phyloP scores from a whole-genome alignment of 2,888 invertebrate species.

The Caenorhabditis virilis region DNA sequence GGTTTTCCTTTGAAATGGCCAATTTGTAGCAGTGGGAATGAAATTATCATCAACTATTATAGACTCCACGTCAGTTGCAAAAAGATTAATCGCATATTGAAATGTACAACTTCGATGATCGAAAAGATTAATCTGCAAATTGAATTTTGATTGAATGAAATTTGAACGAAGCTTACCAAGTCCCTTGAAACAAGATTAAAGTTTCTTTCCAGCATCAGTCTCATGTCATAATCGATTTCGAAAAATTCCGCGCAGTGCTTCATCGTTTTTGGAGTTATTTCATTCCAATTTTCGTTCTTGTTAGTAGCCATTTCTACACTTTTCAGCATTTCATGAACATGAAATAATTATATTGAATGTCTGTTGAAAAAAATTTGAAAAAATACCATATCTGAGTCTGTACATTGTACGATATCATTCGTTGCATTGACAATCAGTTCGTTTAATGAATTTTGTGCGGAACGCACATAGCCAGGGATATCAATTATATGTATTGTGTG shows the following conservation, averaged over 20 bases:
- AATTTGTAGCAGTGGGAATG: slow-evolving; percentile 26
- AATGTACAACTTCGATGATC: slow-evolving; percentile 39
- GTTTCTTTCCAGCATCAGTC: slow-evolving; percentile 32
- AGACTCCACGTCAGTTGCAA: slow-evolving; percentile 31
- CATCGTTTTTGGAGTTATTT: slow-evolving; percentile 21
- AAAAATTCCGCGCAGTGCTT: slow-evolving; percentile 38
- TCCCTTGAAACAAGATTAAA: slow-evolving; percentile 29
- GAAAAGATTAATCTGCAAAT: slow-evolving; percentile 25
- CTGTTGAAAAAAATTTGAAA: no score
- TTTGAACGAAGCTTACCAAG: slow-evolving; percentile 15
- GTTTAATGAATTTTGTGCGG: slow-evolving; percentile 37
- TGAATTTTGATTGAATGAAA: background rate
- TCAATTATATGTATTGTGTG: slow-evolving; percentile 40
- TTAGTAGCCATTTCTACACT: slow-evolving; percentile 16
- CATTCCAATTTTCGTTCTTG: slow-evolving; percentile 19
- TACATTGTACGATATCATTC: slow-evolving; percentile 41
- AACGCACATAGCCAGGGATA: slow-evolving; percentile 39
- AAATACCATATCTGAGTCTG: slow-evolving; percentile 38
- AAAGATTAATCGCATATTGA: slow-evolving; percentile 38
- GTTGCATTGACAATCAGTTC: slow-evolving; percentile 43
- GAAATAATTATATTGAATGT: no score
- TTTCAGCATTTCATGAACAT: slow-evolving; percentile 24
- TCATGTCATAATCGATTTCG: slow-evolving; percentile 36
- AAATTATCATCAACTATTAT: slow-evolving; percentile 24
- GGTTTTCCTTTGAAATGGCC: slow-evolving; percentile 29